Evolutionary conservation across 2,113 vertebrate genomes (phyloP), one percentile per base, ranked within the genome.

Genomic region (Cyanoderma ruficeps): DNA sequence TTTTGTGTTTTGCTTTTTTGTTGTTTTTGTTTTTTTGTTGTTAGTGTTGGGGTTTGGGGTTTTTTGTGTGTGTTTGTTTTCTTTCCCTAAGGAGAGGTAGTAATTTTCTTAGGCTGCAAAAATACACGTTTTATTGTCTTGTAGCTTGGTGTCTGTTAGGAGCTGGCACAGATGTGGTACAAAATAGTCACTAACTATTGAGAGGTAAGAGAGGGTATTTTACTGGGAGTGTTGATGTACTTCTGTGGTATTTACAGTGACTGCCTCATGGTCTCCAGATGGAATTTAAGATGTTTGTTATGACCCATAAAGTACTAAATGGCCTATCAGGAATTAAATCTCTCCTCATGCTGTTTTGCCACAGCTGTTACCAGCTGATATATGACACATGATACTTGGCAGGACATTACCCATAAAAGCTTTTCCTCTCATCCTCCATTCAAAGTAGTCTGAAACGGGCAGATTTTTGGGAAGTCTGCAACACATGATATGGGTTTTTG

Each of bases 201-300:
- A 76, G 25, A 71, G 4, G 6, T 37, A 60, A 35, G 89, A 76
- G 47, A 90, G 6, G 2, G 8, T 63, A 35, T 76, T 83, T 94
- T 90, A 41, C 24, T 59, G 27, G 6, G 12, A 67, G 7, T 4
- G 0, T 37, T 67, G 37, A 70, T 56, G 24, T 71, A 67, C 27
- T 61, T 64, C 30, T 67, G 21, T 71, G 42, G 82, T 71, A 70
- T 89, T 94, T 87, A 90, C 57, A 71, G 53, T 83, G 57, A 39
- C 42, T 81, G 24, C 27, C 44, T 87, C 10, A 6, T 68, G 63
- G 31, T 87, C 33, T 90, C 74, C 53, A 87, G 92, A 77, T 87
- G 92, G 78, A 84, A 87, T 81, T 87, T 80, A 80, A 81, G 81
- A 53, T 63, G 52, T 80, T 83, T 89, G 31, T 81, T 92, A 84